Evolutionary conservation across 2,888 invertebrate genomes (phyloP).

Genomic region (Micropterix aruncella): DNA sequence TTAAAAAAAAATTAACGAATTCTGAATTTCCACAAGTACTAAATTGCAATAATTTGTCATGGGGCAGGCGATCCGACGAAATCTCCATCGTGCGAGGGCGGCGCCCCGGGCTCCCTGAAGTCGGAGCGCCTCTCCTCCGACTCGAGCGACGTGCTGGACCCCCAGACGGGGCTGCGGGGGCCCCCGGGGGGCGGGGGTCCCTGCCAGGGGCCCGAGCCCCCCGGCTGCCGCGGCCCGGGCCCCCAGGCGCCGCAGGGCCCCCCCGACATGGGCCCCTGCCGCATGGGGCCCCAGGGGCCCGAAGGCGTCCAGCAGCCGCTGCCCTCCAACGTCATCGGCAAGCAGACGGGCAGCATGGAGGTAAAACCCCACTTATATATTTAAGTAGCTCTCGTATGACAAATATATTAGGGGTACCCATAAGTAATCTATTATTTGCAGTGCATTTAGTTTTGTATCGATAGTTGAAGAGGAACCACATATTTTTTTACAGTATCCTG

Average conservation of each 20-base stretch:
- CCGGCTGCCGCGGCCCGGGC: conserved; percentile 32
- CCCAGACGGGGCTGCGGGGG: conserved; percentile 34
- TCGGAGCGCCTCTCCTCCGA: conserved; percentile 37
- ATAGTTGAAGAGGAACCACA: too few relatives aligned
- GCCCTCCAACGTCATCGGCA: conserved; percentile 64
- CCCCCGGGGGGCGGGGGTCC: conserved; percentile 25
- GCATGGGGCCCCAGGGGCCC: conserved; percentile 25
- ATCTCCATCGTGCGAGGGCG: conserved; percentile 34
- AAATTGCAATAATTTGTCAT: too few relatives aligned
- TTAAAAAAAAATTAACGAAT: too few relatives aligned
- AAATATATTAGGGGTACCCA: too few relatives aligned
- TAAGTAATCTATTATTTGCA: too few relatives aligned
- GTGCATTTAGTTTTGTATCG: too few relatives aligned
- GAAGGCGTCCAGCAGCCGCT: conserved; percentile 61
- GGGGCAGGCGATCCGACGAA: conserved; percentile 37
- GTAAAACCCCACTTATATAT: too few relatives aligned
- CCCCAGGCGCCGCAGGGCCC: conserved; percentile 23
- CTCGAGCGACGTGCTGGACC: conserved; percentile 37
- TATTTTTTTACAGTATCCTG: too few relatives aligned
- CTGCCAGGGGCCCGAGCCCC: conserved; percentile 32
- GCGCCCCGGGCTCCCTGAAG: conserved; percentile 35
- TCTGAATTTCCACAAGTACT: too few relatives aligned
- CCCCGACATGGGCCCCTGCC: conserved; percentile 31
- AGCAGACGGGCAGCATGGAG: conserved; percentile 66
- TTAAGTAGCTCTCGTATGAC: too few relatives aligned